These are phyloP conservation scores for Limnephilus lunatus DNA, from an alignment of 2,888 invertebrate species.

Conservation along the genomic window DNA sequence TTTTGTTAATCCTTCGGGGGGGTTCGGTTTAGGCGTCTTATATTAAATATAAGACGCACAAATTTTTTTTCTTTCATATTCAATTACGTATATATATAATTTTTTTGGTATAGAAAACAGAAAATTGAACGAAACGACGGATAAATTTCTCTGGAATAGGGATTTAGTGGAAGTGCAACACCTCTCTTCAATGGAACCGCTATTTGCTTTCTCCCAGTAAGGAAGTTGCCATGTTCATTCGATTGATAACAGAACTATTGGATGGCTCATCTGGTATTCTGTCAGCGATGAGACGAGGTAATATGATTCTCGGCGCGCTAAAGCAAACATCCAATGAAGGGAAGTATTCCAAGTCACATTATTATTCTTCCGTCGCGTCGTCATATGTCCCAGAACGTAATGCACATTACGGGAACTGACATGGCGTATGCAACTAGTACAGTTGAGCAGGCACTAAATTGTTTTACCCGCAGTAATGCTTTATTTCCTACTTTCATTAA, in stretches of 20 bases:
- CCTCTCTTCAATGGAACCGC: not conserved
- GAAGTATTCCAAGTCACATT: no score
- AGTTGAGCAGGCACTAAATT: not conserved
- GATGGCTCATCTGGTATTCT: not conserved
- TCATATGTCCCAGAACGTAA: not conserved
- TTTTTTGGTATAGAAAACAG: not conserved
- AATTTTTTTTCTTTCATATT: no score
- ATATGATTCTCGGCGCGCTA: not conserved
- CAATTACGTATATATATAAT: not conserved
- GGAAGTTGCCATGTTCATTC: not conserved
- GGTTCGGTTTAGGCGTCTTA: no score
- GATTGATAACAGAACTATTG: not conserved
- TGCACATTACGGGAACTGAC: not conserved
- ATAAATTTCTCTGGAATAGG: not conserved
- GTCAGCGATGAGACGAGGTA: not conserved
- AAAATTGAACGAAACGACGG: not conserved
- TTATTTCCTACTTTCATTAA: not conserved
- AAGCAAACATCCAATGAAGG: not conserved
- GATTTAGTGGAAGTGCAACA: not conserved
- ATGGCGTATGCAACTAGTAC: not conserved
- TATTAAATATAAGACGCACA: no score
- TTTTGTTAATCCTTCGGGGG: no score
- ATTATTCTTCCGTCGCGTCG: not conserved
- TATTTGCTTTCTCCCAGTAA: not conserved
- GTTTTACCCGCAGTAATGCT: not conserved